Percentiles rank a stretch among this genome's conserved stretches.
phyloP scores from a whole-genome alignment of 2,888 invertebrate genomes.

The Athripsodes cinereus region DNA sequence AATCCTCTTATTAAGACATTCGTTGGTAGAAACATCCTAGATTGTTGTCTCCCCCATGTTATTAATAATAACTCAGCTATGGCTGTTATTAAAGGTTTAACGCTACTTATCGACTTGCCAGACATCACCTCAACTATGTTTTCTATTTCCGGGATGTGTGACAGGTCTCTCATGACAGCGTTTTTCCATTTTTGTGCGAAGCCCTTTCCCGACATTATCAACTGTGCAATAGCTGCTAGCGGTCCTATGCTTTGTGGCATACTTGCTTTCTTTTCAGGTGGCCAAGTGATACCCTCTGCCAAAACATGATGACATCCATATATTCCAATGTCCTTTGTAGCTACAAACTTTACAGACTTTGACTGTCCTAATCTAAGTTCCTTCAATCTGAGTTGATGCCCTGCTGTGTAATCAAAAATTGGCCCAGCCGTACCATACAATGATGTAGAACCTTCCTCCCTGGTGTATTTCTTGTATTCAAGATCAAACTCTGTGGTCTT shows the following conservation, averaged over 20 bases:
- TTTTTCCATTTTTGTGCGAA: background rate
- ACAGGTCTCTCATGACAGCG: background rate
- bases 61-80: background rate
- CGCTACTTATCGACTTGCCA: background rate
- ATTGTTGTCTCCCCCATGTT: background rate
- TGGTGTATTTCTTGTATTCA: background rate
- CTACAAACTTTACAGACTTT: background rate
- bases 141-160: conserved; percentile 1
- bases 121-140: background rate
- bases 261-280: conserved; percentile 5
- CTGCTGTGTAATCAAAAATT: background rate
- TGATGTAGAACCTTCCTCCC: background rate
- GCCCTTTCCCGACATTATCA: background rate
- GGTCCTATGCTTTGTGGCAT: conserved; percentile 7
- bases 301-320: background rate
- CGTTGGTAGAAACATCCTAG: background rate
- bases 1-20: background rate
- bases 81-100: background rate
- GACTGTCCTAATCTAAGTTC: conserved; percentile 2
- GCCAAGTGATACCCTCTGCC: conserved; percentile 7
- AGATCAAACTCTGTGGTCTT: background rate
- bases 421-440: conserved; percentile 11
- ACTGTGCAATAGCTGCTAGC: background rate
- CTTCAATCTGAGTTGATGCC: background rate
- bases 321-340: background rate